Conservation (phyloP, 2,888 invertebrate species). For the Aethes cnicana region DNA sequence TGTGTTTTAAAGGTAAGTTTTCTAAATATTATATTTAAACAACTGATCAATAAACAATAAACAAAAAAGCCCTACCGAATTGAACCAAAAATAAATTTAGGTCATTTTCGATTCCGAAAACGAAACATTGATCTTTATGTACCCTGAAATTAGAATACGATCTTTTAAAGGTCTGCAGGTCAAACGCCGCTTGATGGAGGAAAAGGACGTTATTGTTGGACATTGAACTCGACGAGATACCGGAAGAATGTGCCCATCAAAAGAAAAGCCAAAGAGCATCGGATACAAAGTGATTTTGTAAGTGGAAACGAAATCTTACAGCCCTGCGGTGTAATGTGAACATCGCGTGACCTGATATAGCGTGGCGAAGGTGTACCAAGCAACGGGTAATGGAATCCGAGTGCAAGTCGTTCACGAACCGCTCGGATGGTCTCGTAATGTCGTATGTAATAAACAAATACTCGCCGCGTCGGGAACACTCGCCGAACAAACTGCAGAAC, state of each 20-base stretch:
- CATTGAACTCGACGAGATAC: constrained; percentile 13
- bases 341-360: constrained; percentile 68
- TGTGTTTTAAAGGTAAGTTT: too few relatives aligned
- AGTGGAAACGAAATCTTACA: constrained; percentile 75
- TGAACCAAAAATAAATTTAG: too few relatives aligned
- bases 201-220: constrained; percentile 22
- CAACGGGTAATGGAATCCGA: constrained; percentile 57
- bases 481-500: not conserved
- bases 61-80: too few relatives aligned
- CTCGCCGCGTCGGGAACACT: constrained; percentile 3
- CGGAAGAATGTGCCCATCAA: constrained; percentile 30
- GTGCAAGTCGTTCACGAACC: constrained; percentile 18
- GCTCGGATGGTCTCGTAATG: constrained; percentile 14
- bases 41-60: too few relatives aligned
- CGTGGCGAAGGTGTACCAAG: constrained; percentile 52
- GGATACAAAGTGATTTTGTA: constrained; percentile 76
- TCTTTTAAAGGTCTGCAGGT: constrained; percentile 12
- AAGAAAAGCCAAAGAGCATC: constrained; percentile 51
- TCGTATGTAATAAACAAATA: constrained; percentile 25
- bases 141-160: constrained; percentile 14
- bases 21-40: too few relatives aligned
- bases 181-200: constrained; percentile 12
- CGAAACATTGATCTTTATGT: constrained; percentile 7
- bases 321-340: constrained; percentile 67
- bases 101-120: not conserved